Evolutionary conservation across 2,113 vertebrate species (phyloP).

Genomic region (Ariopsis seemanni): DNA sequence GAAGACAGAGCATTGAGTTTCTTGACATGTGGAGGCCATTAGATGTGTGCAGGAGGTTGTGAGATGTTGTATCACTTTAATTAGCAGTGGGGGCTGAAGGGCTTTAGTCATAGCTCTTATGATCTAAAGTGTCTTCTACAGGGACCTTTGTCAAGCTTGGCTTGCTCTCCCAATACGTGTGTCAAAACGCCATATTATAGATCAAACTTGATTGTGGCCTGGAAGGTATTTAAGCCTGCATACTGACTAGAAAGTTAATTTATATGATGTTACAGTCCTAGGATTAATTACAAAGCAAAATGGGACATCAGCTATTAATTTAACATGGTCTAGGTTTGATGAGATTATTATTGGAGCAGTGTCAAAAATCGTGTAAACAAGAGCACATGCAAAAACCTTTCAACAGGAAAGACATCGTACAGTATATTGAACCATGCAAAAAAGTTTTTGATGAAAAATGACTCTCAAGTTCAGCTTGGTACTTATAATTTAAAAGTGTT

Average conservation of each 20-base stretch:
- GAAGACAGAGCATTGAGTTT: constrained; percentile 59
- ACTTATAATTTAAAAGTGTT: neutral
- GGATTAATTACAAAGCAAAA: constrained; percentile 34
- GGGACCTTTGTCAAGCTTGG: constrained; percentile 52
- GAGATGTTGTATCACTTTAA: constrained; percentile 75
- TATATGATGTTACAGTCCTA: neutral
- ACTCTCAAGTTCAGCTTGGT: neutral
- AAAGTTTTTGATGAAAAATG: constrained; percentile 41
- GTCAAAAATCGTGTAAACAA: constrained; percentile 20
- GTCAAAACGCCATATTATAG: constrained; percentile 31
- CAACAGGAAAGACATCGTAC: neutral
- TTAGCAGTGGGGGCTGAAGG: constrained; percentile 65
- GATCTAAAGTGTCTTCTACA: constrained; percentile 29
- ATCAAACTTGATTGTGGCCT: neutral
- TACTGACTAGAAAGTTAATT: constrained; percentile 21
- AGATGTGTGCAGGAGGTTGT: constrained; percentile 71
- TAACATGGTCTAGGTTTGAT: constrained; percentile 11
- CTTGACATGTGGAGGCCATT: constrained; percentile 61
- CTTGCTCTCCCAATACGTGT: constrained; percentile 35
- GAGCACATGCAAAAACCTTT: neutral
- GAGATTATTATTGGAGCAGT: neutral
- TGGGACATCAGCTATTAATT: constrained; percentile 40
- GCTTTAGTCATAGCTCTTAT: constrained; percentile 55
- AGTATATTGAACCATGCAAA: neutral
- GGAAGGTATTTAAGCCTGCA: constrained; percentile 4